Percentiles rank a stretch among this genome's conserved stretches.
phyloP scores from a whole-genome alignment of 2,113 vertebrate species.

The Chauna torquata region DNA sequence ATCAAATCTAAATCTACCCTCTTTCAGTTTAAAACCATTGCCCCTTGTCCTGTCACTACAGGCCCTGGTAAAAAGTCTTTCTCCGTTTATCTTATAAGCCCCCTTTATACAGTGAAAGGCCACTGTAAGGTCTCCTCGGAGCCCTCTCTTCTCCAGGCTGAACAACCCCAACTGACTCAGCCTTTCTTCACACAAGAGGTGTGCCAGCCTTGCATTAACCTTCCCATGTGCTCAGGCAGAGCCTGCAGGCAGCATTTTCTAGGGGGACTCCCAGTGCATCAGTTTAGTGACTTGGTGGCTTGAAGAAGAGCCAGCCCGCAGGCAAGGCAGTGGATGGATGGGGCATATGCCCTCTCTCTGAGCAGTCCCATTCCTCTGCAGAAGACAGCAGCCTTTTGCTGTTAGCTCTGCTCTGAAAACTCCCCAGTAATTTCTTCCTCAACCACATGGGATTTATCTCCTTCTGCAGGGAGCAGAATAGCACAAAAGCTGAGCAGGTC shows the following conservation, averaged over 20 bases:
- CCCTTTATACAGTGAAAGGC: background rate
- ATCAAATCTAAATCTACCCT: background rate
- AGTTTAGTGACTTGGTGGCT: background rate
- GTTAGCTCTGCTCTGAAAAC: background rate
- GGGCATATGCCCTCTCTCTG: no score
- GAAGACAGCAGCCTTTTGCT: background rate
- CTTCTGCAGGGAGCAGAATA: conserved; percentile 76
- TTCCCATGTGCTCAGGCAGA: background rate
- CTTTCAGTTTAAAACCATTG: background rate
- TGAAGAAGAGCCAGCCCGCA: background rate
- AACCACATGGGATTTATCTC: background rate
- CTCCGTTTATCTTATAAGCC: background rate
- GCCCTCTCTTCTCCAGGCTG: no score
- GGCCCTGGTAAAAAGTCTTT: background rate
- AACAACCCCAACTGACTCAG: no score
- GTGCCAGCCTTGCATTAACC: background rate
- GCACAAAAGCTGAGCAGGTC: conserved; percentile 67
- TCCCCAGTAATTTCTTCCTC: background rate
- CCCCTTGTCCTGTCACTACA: background rate
- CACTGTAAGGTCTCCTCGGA: no score
- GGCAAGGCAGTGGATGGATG: background rate
- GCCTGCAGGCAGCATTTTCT: background rate
- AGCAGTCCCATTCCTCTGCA: background rate
- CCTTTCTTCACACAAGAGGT: no score
- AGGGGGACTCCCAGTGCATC: rapidly evolving